phyloP scores from a whole-genome alignment of 92 coral and sea anemone genomes.

The Parazoanthus darwini region DNA sequence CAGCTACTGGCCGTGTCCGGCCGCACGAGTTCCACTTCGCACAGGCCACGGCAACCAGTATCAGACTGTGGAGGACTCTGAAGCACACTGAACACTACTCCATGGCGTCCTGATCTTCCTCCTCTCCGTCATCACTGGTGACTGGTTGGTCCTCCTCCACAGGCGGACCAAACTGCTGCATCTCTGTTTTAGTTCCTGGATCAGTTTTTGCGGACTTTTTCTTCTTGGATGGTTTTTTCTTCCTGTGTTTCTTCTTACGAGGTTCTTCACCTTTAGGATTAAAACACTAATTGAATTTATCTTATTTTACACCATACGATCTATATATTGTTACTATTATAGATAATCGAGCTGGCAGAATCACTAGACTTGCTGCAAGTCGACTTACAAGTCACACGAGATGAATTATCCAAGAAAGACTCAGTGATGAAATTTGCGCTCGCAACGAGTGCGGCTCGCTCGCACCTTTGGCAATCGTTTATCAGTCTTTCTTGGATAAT shows the following conservation, averaged over 20 bases:
- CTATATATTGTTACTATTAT: too few species aligned
- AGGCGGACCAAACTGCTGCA: background rate
- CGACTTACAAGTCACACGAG: too few species aligned
- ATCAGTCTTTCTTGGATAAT: too few species aligned
- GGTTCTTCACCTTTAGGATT: conserved; percentile 30
- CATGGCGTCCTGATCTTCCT: conserved; percentile 6
- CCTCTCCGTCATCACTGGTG: conserved; percentile 15
- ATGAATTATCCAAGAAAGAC: too few species aligned
- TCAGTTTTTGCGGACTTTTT: conserved; percentile 2
- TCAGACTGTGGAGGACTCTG: background rate
- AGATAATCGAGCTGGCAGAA: too few species aligned
- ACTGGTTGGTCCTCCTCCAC: conserved; percentile 1
- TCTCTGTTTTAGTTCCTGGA: background rate
- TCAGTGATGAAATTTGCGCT: too few species aligned
- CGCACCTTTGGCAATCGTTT: too few species aligned
- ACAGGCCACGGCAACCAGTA: background rate
- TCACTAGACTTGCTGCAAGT: too few species aligned
- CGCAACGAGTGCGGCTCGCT: too few species aligned
- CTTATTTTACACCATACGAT: too few species aligned
- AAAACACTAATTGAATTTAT: too few species aligned
- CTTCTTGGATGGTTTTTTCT: conserved; percentile 17
- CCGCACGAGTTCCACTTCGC: background rate
- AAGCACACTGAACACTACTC: background rate
- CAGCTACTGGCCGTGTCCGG: background rate
- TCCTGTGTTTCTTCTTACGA: conserved; percentile 44